These are phyloP conservation scores for Leptura quadrifasciata DNA, from an alignment of 2,888 invertebrate species.

Conservation along the genomic window DNA sequence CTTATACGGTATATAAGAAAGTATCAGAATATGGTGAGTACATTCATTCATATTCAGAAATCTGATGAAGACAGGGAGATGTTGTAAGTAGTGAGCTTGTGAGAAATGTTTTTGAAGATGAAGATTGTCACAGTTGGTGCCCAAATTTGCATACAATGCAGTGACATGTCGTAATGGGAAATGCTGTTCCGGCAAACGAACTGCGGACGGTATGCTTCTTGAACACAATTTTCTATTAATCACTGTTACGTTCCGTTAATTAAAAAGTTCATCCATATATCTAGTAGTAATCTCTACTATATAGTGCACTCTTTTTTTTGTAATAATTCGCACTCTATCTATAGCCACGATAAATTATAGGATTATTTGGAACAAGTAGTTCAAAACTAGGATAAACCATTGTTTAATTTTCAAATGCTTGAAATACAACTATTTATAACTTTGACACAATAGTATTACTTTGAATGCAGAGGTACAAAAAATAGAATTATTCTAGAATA, in stretches of 20 bases:
- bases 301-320: constrained; percentile 62
- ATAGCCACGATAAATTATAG: constrained; percentile 29
- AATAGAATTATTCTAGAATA: background rate
- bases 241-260: constrained; percentile 74
- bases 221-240: constrained; percentile 73
- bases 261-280: constrained; percentile 72
- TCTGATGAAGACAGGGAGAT: constrained; percentile 40
- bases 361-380: background rate
- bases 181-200: constrained; percentile 69
- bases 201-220: constrained; percentile 70
- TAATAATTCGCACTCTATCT: constrained; percentile 60
- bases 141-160: constrained; percentile 74
- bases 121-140: constrained; percentile 74
- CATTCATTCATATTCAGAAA: constrained; percentile 31
- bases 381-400: constrained; percentile 28
- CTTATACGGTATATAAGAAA: background rate
- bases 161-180: constrained; percentile 74
- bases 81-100: constrained; percentile 55
- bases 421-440: constrained; percentile 12
- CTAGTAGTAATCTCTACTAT: constrained; percentile 65
- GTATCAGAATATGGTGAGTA: background rate
- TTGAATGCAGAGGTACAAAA: background rate
- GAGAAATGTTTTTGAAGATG: constrained; percentile 62
- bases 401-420: constrained; percentile 24
- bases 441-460: constrained; percentile 13